These are phyloP conservation scores for Cyrtodaria siliqua DNA, from an alignment of 2,888 invertebrate species.

Conservation along the genomic window DNA sequence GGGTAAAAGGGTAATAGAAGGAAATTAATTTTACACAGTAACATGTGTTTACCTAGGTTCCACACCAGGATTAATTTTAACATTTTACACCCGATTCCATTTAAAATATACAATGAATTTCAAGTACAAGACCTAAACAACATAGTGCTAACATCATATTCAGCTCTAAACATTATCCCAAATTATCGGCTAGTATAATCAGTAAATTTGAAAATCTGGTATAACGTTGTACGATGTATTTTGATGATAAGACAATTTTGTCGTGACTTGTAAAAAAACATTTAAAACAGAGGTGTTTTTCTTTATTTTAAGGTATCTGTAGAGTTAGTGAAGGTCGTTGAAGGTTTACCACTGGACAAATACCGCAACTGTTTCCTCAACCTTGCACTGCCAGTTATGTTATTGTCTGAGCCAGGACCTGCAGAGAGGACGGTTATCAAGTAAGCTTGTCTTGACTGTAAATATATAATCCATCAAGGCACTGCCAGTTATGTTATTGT, in stretches of 20 bases:
- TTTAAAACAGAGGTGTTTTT: background rate
- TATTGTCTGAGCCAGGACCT: constrained; percentile 84
- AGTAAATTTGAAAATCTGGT: background rate
- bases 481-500: too few relatives aligned
- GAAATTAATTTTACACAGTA: too few relatives aligned
- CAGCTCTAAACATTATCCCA: too few relatives aligned
- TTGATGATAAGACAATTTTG: background rate
- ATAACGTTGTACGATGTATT: background rate
- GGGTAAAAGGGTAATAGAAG: too few relatives aligned
- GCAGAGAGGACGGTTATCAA: constrained; percentile 76
- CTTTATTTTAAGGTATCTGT: constrained; percentile 75
- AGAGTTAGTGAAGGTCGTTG: constrained; percentile 83
- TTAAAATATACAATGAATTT: too few relatives aligned
- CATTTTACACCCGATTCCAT: too few relatives aligned
- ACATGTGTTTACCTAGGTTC: too few relatives aligned
- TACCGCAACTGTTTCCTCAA: constrained; percentile 85
- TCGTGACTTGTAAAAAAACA: background rate
- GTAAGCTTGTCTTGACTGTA: constrained; percentile 70
- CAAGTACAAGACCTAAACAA: too few relatives aligned
- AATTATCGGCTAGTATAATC: too few relatives aligned
- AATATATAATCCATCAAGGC: too few relatives aligned
- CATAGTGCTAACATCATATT: too few relatives aligned
- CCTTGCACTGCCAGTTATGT: constrained; percentile 83
- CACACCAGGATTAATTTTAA: too few relatives aligned
- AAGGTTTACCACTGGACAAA: constrained; percentile 74